Percentiles rank a stretch among this genome's conserved stretches.
These are phyloP conservation scores for Sterna hirundo DNA, from an alignment of 2,113 vertebrate genomes.

Conservation along the genomic window DNA sequence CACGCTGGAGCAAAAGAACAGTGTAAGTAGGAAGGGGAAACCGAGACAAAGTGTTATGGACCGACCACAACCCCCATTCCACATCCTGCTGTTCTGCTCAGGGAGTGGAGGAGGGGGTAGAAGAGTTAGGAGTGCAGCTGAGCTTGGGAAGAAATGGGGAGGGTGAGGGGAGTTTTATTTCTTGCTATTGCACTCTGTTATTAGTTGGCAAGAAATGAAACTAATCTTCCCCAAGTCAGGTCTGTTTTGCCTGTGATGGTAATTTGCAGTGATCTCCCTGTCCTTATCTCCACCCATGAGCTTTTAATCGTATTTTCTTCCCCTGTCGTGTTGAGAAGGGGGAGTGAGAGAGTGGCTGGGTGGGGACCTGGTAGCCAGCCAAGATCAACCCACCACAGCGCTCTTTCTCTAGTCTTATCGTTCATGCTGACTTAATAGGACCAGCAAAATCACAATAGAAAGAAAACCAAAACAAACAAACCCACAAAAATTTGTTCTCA, in stretches of 20 bases:
- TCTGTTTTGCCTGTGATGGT: neutral
- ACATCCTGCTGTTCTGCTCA: neutral
- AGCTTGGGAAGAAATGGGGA: neutral
- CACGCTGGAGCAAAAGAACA: accelerated
- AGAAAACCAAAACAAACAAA: neutral
- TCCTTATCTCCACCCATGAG: neutral
- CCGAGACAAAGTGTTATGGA: neutral
- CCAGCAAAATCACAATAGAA: neutral
- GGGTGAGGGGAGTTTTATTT: neutral
- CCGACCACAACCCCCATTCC: neutral
- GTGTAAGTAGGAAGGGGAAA: neutral
- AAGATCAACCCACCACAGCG: neutral
- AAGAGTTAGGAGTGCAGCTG: neutral
- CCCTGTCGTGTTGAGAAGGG: neutral
- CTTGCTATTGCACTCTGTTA: neutral
- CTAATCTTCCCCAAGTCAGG: neutral
- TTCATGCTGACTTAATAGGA: neutral
- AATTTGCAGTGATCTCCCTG: neutral
- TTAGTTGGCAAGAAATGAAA: neutral
- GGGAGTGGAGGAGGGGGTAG: neutral
- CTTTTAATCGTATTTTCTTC: neutral
- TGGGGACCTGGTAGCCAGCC: neutral
- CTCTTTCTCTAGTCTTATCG: neutral
- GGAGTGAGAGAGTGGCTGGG: neutral
- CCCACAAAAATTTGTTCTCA: neutral